phyloP scores from a whole-genome alignment of 2,113 vertebrate species.

The Pipra filicauda region DNA sequence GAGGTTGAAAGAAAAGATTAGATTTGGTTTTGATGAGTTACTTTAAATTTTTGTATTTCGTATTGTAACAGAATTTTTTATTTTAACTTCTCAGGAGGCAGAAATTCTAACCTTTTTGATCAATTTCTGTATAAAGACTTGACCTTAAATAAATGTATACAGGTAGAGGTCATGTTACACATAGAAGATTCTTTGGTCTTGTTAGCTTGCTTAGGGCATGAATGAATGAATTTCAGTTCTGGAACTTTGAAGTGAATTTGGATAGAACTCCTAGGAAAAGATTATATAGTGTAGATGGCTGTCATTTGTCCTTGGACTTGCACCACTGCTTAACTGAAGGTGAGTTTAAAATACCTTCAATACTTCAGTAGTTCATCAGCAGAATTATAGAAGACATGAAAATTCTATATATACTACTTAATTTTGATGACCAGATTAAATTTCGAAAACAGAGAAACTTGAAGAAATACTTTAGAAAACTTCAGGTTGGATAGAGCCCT shows the following conservation, averaged over 20 bases:
- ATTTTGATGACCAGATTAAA: neutral
- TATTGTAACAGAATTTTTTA: neutral
- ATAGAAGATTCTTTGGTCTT: neutral
- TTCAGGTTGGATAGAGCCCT: neutral
- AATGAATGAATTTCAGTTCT: neutral
- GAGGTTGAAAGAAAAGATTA: neutral
- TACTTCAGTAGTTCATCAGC: rapidly evolving
- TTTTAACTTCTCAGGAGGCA: neutral
- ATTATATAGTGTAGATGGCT: neutral
- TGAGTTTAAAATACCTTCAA: neutral
- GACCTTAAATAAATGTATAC: neutral
- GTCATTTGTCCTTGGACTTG: neutral
- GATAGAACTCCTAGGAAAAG: neutral
- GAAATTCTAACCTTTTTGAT: neutral
- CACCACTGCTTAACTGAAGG: neutral
- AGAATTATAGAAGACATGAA: neutral
- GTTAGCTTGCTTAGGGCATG: neutral
- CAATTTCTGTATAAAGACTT: neutral
- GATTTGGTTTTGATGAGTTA: neutral
- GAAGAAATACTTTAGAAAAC: neutral
- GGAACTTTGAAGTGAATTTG: neutral
- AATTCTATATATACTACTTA: neutral
- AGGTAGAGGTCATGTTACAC: neutral
- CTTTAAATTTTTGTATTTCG: neutral
- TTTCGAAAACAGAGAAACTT: neutral